These are phyloP conservation scores for Drosophila neutralis DNA, from an alignment of 2,888 invertebrate genomes.

Conservation along the genomic window DNA sequence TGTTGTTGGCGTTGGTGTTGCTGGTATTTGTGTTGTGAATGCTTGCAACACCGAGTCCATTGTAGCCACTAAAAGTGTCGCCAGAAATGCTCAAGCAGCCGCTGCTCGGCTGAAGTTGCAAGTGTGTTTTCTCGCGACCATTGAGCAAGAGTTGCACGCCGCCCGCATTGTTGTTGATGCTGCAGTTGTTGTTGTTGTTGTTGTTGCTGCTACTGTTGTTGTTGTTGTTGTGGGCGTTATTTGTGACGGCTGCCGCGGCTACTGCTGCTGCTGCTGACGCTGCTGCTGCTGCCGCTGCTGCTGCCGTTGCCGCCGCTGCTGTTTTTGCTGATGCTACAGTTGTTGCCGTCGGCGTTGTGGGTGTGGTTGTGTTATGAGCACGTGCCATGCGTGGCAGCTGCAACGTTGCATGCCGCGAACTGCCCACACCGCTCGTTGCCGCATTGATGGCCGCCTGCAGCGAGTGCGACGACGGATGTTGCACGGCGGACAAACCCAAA, in stretches of 20 bases:
- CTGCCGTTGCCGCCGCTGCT: conserved; percentile 8
- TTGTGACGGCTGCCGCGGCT: conserved; percentile 30
- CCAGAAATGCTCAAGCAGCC: conserved; percentile 50
- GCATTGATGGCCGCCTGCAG: conserved; percentile 52
- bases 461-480: conserved; percentile 59
- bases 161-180: background rate
- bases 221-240: conserved; percentile 14
- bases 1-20: conserved; percentile 3
- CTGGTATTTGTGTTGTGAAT: conserved; percentile 17
- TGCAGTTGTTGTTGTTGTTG: conserved; percentile 7
- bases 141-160: conserved; percentile 61
- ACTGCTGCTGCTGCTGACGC: conserved; percentile 24
- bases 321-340: conserved; percentile 17
- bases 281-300: conserved; percentile 20
- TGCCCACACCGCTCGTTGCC: conserved; percentile 44
- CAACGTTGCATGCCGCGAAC: conserved; percentile 48
- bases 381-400: conserved; percentile 71
- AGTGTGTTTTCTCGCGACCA: conserved; percentile 48
- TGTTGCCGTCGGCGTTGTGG: conserved; percentile 29
- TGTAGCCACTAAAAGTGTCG: conserved; percentile 61
- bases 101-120: conserved; percentile 18
- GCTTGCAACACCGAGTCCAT: conserved; percentile 48
- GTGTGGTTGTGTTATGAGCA: conserved; percentile 36
- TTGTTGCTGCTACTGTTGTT: conserved; percentile 17
- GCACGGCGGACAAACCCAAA: conserved; percentile 78